Percentiles rank a stretch among this genome's conserved stretches.
phyloP scores from a whole-genome alignment of 2,888 invertebrate species.

The Mesorhabditis belari region DNA sequence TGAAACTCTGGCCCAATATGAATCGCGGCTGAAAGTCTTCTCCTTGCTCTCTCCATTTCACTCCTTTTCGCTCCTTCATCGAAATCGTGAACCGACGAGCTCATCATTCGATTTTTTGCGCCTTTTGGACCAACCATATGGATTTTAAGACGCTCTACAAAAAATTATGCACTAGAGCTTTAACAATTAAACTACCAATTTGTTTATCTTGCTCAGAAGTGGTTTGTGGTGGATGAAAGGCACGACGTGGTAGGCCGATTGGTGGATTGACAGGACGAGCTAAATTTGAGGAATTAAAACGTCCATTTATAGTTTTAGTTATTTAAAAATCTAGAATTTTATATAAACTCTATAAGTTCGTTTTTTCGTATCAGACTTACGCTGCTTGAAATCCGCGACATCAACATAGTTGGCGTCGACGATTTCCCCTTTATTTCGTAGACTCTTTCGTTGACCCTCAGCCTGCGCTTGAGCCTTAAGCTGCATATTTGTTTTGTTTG shows the following conservation, averaged over 20 bases:
- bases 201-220: conserved; percentile 8
- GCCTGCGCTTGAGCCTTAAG: no score
- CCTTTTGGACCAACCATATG: background rate
- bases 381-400: background rate
- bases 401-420: background rate
- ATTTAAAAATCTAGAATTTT: background rate
- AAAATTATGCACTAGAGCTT: background rate
- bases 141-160: background rate
- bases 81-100: no score
- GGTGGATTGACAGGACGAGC: conserved; percentile 7
- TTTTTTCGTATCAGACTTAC: no score
- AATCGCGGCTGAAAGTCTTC: background rate
- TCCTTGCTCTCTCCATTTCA: background rate
- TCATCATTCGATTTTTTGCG: no score
- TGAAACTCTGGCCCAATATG: background rate
- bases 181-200: background rate
- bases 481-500: no score
- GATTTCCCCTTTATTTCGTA: background rate
- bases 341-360: background rate
- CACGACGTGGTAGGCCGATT: conserved; percentile 1
- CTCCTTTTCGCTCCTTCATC: no score
- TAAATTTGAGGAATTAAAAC: no score
- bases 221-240: conserved; percentile 5
- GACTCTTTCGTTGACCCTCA: background rate
- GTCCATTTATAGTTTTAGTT: no score